These are phyloP conservation scores for Brachionichthys hirsutus DNA, from an alignment of 2,113 vertebrate species.

Conservation along the genomic window DNA sequence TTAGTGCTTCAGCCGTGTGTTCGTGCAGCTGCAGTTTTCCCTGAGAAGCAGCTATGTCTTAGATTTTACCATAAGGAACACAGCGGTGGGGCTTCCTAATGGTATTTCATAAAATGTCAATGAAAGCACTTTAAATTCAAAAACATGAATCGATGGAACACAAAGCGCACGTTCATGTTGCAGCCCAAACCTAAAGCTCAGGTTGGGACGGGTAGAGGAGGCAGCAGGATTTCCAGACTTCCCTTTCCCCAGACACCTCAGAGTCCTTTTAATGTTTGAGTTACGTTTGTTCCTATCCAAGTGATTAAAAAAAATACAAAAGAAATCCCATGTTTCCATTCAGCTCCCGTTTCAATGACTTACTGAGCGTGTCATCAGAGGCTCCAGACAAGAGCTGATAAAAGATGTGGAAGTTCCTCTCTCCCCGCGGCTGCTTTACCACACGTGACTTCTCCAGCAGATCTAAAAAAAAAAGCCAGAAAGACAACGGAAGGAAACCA, in stretches of 20 bases:
- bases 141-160: neutral
- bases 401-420: conserved; percentile 98
- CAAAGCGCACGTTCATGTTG: neutral
- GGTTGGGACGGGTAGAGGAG: neutral
- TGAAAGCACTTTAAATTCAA: no score
- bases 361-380: conserved; percentile 91
- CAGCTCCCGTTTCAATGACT: conserved; percentile 56
- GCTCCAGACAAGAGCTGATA: conserved; percentile 96
- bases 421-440: conserved; percentile 95
- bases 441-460: conserved; percentile 93
- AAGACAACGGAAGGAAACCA: conserved; percentile 36
- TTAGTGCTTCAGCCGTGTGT: conserved; percentile 61
- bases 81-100: neutral
- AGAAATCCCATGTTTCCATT: neutral
- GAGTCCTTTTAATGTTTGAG: neutral
- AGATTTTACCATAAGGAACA: no score
- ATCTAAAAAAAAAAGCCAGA: conserved; percentile 79
- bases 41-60: no score
- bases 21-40: conserved; percentile 49
- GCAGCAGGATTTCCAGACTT: neutral
- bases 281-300: neutral
- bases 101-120: neutral
- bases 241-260: neutral
- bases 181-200: no score
- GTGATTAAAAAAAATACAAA: neutral